Percentiles rank a stretch among this genome's conserved stretches.
These are phyloP conservation scores for Carcina quercana DNA, from an alignment of 2,888 invertebrate species.

Conservation along the genomic window DNA sequence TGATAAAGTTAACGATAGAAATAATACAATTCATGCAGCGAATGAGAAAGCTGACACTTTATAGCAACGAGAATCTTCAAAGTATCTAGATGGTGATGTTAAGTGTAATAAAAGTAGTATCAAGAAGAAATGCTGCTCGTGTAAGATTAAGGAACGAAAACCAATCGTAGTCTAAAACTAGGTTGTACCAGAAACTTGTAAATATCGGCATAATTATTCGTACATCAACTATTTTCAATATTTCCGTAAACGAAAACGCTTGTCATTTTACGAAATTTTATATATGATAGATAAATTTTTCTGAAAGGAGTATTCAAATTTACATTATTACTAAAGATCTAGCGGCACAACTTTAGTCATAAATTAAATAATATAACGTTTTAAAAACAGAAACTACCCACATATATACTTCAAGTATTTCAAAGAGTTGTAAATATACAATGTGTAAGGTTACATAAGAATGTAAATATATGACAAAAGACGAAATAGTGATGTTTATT, in stretches of 20 bases:
- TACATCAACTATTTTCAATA: no score
- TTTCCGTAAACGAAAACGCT: neutral
- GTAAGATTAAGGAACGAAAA: conserved; percentile 53
- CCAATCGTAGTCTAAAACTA: conserved; percentile 55
- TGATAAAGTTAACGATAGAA: conserved; percentile 13
- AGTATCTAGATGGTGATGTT: conserved; percentile 45
- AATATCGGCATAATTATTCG: no score
- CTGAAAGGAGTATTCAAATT: no score
- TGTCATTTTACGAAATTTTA: no score
- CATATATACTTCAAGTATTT: conserved; percentile 9
- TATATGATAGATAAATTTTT: no score
- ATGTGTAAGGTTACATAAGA: neutral
- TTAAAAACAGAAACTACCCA: neutral
- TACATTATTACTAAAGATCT: no score
- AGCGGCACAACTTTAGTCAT: neutral
- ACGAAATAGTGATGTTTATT: conserved; percentile 55
- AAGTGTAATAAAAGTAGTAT: conserved; percentile 34
- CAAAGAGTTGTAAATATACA: conserved; percentile 28
- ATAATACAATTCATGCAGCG: conserved; percentile 18
- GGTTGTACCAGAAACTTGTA: no score
- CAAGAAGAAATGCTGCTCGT: conserved; percentile 59
- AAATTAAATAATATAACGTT: neutral
- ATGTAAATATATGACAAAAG: conserved; percentile 39
- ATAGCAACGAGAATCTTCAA: conserved; percentile 60
- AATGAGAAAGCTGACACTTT: conserved; percentile 46